A percentile compares a stretch with the other conserved stretches of the same genome.
phyloP scores from a whole-genome alignment of 2,888 invertebrate genomes.

The Molanna angustata region DNA sequence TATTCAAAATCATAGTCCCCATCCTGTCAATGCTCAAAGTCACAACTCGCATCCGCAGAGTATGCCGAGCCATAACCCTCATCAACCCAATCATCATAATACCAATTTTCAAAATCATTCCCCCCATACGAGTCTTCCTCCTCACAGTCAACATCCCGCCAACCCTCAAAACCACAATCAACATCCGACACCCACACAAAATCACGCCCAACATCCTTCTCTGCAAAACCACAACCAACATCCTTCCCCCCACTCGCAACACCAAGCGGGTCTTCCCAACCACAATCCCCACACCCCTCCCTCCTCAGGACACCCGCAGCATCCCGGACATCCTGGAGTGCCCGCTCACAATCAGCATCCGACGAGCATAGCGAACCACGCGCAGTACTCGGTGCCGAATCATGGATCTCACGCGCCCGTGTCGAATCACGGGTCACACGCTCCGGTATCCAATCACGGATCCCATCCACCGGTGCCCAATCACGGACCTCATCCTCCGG shows the following conservation, averaged over 20 bases:
- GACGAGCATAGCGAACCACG: slow-evolving; percentile 40
- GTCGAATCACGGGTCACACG: slow-evolving; percentile 44
- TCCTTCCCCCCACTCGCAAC: slow-evolving; percentile 22
- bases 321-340: slow-evolving; percentile 38
- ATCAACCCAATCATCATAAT: slow-evolving; percentile 33
- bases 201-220: slow-evolving; percentile 33
- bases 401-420: slow-evolving; percentile 39
- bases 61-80: slow-evolving; percentile 30
- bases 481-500: slow-evolving; percentile 33
- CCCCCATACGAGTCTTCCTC: slow-evolving; percentile 23
- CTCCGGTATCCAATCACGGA: slow-evolving; percentile 39
- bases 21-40: slow-evolving; percentile 21
- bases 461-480: slow-evolving; percentile 45
- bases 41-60: slow-evolving; percentile 24
- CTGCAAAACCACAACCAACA: slow-evolving; percentile 24
- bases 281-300: slow-evolving; percentile 53
- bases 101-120: slow-evolving; percentile 23
- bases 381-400: slow-evolving; percentile 38
- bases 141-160: slow-evolving; percentile 32
- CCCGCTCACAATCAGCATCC: slow-evolving; percentile 42
- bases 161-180: slow-evolving; percentile 30
- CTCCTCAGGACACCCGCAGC: slow-evolving; percentile 28
- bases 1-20: slow-evolving; percentile 25
- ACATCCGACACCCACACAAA: slow-evolving; percentile 33
- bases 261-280: slow-evolving; percentile 44